A percentile compares a stretch with the other conserved stretches of the same genome.
These are phyloP conservation scores for Cryptocheilus praepositus DNA, from an alignment of 2,888 invertebrate genomes.

Conservation along the genomic window DNA sequence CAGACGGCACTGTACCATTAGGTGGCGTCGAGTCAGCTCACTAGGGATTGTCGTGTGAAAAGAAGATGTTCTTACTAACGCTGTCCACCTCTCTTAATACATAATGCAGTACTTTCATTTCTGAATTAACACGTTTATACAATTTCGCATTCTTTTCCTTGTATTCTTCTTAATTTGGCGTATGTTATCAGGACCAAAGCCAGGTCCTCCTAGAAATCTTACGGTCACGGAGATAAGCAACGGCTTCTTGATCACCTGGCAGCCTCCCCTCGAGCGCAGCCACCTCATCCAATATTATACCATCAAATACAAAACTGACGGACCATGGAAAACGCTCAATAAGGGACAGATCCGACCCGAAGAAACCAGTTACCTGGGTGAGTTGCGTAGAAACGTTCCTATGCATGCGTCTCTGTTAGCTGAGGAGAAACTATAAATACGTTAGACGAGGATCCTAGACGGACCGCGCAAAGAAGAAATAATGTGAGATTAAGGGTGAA, in stretches of 20 bases:
- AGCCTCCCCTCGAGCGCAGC: conserved; percentile 87
- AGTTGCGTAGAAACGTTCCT: conserved; percentile 42
- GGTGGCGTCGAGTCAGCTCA: too few species aligned
- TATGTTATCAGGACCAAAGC: conserved; percentile 86
- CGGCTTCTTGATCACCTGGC: conserved; percentile 94
- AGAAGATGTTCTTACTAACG: too few species aligned
- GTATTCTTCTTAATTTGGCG: not conserved
- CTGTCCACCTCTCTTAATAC: too few species aligned
- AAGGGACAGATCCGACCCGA: conserved; percentile 92
- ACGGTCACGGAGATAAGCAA: conserved; percentile 92
- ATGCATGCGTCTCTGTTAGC: too few species aligned
- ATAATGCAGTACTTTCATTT: too few species aligned
- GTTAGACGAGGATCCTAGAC: too few species aligned
- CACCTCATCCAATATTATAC: conserved; percentile 91
- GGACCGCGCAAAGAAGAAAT: too few species aligned
- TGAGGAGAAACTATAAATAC: too few species aligned
- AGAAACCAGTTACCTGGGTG: conserved; percentile 91
- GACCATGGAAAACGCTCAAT: conserved; percentile 91
- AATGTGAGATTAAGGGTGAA: too few species aligned
- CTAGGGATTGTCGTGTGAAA: too few species aligned
- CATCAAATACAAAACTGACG: conserved; percentile 93
- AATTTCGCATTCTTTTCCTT: too few species aligned
- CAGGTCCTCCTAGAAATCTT: conserved; percentile 92
- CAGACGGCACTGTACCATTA: conserved; percentile 4
- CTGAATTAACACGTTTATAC: too few species aligned